phyloP scores from a whole-genome alignment of 2,113 vertebrate genomes.

The Pogonocichla stellata region DNA sequence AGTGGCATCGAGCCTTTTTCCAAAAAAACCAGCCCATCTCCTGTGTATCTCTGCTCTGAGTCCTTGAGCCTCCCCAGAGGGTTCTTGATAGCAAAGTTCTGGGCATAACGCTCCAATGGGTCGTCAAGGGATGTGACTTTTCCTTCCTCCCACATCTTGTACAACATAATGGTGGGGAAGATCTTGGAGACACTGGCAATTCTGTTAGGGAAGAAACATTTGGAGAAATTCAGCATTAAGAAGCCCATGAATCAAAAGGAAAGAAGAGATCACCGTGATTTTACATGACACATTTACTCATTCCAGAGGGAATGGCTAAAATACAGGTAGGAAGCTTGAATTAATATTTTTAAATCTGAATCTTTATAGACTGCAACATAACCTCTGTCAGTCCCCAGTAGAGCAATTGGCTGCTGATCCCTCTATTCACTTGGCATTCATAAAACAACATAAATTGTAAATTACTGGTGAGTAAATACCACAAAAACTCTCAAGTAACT shows the following conservation, averaged over 20 bases:
- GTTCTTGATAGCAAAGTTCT: constrained; percentile 87
- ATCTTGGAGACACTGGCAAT: constrained; percentile 92
- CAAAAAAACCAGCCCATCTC: constrained; percentile 77
- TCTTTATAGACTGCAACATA: neutral
- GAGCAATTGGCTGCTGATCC: neutral
- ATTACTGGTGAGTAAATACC: neutral
- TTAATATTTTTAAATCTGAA: neutral
- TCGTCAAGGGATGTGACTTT: constrained; percentile 85
- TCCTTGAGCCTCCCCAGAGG: constrained; percentile 75
- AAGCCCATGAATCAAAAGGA: neutral
- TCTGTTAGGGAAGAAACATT: constrained; percentile 53
- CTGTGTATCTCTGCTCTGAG: constrained; percentile 75
- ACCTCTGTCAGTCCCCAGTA: neutral
- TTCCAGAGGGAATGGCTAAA: neutral
- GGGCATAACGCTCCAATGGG: constrained; percentile 81
- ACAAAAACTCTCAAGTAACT: neutral
- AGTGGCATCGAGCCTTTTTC: constrained; percentile 78
- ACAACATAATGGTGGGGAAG: constrained; percentile 90
- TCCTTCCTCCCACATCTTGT: constrained; percentile 91
- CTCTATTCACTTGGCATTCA: neutral
- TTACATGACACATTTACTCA: neutral
- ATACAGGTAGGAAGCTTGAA: neutral
- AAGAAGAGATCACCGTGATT: neutral
- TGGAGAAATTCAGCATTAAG: neutral
- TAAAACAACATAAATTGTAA: neutral